These are phyloP conservation scores for Protonibea diacanthus DNA, from an alignment of 2,797 vertebrate genomes.

Conservation along the genomic window DNA sequence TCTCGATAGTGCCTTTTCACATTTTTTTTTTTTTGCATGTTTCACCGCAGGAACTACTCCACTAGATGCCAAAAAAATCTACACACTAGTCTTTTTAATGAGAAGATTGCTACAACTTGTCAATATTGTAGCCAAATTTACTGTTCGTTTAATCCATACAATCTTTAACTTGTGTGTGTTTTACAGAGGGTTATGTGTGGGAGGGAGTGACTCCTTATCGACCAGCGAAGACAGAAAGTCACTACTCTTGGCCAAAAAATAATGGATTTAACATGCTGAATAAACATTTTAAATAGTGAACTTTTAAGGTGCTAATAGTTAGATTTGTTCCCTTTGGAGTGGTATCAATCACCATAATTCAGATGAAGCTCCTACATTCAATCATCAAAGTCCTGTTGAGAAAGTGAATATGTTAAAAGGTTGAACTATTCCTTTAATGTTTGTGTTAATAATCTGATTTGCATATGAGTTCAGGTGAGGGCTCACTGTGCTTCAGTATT, in stretches of 20 bases:
- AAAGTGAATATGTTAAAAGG: neutral
- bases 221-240: neutral
- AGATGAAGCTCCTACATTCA: no score
- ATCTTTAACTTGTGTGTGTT: neutral
- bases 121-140: neutral
- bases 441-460: neutral
- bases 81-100: neutral
- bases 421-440: neutral
- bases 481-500: conserved; percentile 12
- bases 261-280: neutral
- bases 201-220: neutral
- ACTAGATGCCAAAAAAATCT: no score
- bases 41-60: no score
- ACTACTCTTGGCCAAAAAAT: neutral
- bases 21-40: no score
- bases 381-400: neutral
- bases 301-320: neutral
- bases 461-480: conserved; percentile 59
- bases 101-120: neutral
- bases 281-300: neutral
- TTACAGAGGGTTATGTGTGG: neutral
- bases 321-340: neutral
- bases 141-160: neutral
- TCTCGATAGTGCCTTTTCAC: no score
- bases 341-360: neutral